phyloP scores from a whole-genome alignment of 2,888 invertebrate species.

The Emmelina monodactyla region DNA sequence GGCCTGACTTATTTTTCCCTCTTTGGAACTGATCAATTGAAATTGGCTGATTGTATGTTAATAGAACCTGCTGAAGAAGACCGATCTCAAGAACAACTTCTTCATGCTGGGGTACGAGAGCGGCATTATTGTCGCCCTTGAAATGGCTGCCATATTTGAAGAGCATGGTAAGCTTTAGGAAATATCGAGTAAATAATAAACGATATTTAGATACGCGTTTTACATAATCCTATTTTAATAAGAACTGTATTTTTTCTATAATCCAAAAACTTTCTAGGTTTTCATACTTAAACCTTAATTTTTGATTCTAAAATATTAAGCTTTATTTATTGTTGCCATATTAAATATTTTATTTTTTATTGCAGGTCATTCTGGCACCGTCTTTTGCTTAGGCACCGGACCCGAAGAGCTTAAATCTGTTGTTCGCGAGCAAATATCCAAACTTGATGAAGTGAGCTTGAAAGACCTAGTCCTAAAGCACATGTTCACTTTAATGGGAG shows the following conservation, averaged over 20 bases:
- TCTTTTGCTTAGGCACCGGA: conserved; percentile 32
- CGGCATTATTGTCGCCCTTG: conserved; percentile 29
- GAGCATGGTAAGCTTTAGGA: conserved; percentile 26
- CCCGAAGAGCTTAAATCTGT: conserved; percentile 25
- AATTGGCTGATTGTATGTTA: too few relatives aligned
- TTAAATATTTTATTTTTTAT: conserved; percentile 6
- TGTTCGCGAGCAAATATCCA: conserved; percentile 23
- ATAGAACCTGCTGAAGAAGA: conserved; percentile 20
- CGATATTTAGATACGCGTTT: too few relatives aligned
- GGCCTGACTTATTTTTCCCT: too few relatives aligned
- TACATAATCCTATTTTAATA: too few relatives aligned
- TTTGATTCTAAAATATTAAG: too few relatives aligned
- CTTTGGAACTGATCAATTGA: too few relatives aligned
- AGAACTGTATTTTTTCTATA: too few relatives aligned
- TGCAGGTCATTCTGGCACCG: conserved; percentile 31
- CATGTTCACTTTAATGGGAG: conserved; percentile 28
- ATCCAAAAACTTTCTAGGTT: too few relatives aligned
- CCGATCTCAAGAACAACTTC: conserved; percentile 22
- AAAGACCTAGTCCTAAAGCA: conserved; percentile 29
- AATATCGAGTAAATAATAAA: too few relatives aligned
- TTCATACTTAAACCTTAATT: too few relatives aligned
- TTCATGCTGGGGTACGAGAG: conserved; percentile 35
- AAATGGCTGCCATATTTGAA: conserved; percentile 34
- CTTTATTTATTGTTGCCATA: too few relatives aligned
- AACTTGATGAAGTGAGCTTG: conserved; percentile 22